A percentile compares a stretch with the other conserved stretches of the same genome.
Conservation (phyloP, 2,797 vertebrate species). For the Sitta carolinensis region DNA sequence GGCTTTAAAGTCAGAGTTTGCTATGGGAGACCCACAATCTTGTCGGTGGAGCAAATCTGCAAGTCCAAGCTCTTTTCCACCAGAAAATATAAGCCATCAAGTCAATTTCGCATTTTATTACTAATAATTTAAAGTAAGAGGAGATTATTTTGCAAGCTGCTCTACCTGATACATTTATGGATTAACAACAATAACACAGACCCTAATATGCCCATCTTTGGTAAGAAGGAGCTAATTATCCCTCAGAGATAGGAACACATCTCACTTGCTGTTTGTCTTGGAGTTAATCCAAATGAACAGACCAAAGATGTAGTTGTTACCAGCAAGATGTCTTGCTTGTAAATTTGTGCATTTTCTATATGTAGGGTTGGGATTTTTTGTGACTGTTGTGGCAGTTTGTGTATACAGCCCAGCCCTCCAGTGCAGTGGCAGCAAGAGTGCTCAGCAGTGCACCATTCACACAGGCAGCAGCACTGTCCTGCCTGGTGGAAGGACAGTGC, state of each 20-base stretch:
- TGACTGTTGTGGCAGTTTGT: neutral
- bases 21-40: neutral
- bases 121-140: neutral
- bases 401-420: neutral
- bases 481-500: accelerated
- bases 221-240: neutral
- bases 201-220: neutral
- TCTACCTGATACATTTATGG: neutral
- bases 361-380: neutral
- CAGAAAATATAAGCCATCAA: neutral
- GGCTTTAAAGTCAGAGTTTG: constrained; percentile 6
- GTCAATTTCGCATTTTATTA: neutral
- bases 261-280: neutral
- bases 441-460: neutral
- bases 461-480: neutral
- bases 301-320: neutral
- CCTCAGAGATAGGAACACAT: neutral
- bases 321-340: neutral
- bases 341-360: neutral
- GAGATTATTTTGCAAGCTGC: neutral
- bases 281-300: neutral
- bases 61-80: neutral
- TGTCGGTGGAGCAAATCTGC: neutral
- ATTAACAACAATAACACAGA: neutral
- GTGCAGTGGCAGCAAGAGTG: neutral